phyloP scores from a whole-genome alignment of 2,113 vertebrate species.

The Carassius auratus region DNA sequence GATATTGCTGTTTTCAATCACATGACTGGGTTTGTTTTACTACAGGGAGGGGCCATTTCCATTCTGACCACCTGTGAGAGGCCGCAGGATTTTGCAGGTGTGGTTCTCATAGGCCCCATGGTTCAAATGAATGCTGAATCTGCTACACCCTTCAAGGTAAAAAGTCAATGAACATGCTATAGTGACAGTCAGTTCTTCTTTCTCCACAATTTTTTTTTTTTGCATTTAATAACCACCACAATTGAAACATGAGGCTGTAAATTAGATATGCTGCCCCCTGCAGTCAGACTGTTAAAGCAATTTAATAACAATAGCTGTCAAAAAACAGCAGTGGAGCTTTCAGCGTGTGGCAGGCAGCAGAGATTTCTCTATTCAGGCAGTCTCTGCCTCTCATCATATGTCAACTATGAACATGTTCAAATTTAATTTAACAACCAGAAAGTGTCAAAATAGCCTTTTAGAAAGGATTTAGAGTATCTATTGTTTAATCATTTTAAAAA shows the following conservation, averaged over 20 bases:
- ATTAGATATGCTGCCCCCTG: conserved; percentile 33
- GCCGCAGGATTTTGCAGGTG: conserved; percentile 83
- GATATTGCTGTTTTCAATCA: neutral
- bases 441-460: neutral
- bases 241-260: neutral
- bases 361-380: neutral
- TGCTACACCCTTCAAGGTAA: conserved; percentile 92
- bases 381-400: neutral
- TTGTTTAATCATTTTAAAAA: neutral
- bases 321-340: neutral
- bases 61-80: conserved; percentile 88
- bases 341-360: neutral
- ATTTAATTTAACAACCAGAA: neutral
- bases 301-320: conserved; percentile 11
- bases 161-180: neutral
- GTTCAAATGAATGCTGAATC: conserved; percentile 90
- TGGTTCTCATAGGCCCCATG: conserved; percentile 90
- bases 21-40: conserved; percentile 32
- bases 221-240: neutral
- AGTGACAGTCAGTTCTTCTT: neutral
- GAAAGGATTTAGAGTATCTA: neutral
- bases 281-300: conserved; percentile 5
- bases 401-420: neutral
- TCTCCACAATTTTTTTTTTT: neutral
- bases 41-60: conserved; percentile 91